These are phyloP conservation scores for Belgica antarctica DNA, from an alignment of 2,888 invertebrate genomes.

Conservation along the genomic window DNA sequence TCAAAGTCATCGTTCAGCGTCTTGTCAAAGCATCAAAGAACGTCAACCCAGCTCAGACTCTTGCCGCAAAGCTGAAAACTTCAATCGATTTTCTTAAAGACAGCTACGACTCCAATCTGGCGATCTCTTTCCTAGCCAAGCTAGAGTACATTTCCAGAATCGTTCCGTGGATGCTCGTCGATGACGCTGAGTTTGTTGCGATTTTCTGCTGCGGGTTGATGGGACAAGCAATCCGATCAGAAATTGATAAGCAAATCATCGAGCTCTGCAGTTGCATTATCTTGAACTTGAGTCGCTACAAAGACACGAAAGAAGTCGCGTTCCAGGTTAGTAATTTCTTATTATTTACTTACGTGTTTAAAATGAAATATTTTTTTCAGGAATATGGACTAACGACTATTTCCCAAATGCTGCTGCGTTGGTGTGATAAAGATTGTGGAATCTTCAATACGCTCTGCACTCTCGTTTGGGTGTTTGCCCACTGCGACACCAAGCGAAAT, in stretches of 20 bases:
- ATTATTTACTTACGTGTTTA: background rate
- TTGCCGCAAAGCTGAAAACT: conserved; percentile 50
- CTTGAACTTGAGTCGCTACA: conserved; percentile 66
- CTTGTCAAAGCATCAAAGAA: conserved; percentile 45
- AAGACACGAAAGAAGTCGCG: conserved; percentile 60
- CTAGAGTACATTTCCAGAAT: conserved; percentile 51
- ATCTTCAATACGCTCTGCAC: conserved; percentile 66
- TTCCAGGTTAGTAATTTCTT: conserved; percentile 57
- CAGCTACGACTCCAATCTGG: conserved; percentile 50
- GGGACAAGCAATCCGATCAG: conserved; percentile 55
- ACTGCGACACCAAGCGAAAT: conserved; percentile 51
- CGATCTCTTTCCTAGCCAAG: conserved; percentile 49
- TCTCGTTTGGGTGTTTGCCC: conserved; percentile 64
- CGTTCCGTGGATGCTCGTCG: conserved; percentile 53
- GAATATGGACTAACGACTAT: conserved; percentile 61
- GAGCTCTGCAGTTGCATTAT: conserved; percentile 58
- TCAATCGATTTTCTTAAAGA: conserved; percentile 51
- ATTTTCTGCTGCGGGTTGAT: conserved; percentile 55
- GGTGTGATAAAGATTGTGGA: conserved; percentile 65
- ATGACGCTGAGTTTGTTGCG: conserved; percentile 52
- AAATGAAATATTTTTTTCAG: conserved; percentile 49
- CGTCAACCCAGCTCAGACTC: conserved; percentile 48
- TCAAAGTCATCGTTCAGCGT: conserved; percentile 44
- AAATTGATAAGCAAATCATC: conserved; percentile 54
- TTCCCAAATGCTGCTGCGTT: conserved; percentile 64